These are phyloP conservation scores for Excalfactoria chinensis DNA, from an alignment of 2,113 vertebrate species.

Conservation along the genomic window DNA sequence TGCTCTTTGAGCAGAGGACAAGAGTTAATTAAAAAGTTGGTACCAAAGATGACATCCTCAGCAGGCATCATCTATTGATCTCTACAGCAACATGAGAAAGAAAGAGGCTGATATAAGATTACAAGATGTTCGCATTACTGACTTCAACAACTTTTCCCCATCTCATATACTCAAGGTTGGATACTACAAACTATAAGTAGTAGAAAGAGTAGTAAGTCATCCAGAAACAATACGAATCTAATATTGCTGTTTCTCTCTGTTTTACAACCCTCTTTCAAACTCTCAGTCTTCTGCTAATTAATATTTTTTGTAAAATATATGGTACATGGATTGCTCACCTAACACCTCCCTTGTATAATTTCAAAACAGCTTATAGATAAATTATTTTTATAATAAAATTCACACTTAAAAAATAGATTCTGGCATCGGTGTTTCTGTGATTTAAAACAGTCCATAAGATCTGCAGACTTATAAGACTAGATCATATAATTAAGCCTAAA, in stretches of 20 bases:
- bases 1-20: conserved; percentile 61
- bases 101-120: conserved; percentile 3
- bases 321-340: background rate
- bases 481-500: background rate
- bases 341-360: background rate
- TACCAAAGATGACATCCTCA: conserved; percentile 62
- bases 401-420: background rate
- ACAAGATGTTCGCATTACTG: background rate
- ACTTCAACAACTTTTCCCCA: conserved; percentile 17
- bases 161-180: background rate
- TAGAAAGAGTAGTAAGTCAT: background rate
- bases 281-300: background rate
- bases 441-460: background rate
- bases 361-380: background rate
- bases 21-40: conserved; percentile 72
- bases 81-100: background rate
- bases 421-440: background rate
- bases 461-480: background rate
- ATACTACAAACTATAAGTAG: background rate
- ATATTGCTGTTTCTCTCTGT: background rate
- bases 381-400: background rate
- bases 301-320: background rate
- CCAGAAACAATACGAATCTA: background rate
- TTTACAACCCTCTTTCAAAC: background rate
- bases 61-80: conserved; percentile 57